Base-by-base conservation (phyloP, 1,140 invertebrate species). In the Mamestra configurata region DNA sequence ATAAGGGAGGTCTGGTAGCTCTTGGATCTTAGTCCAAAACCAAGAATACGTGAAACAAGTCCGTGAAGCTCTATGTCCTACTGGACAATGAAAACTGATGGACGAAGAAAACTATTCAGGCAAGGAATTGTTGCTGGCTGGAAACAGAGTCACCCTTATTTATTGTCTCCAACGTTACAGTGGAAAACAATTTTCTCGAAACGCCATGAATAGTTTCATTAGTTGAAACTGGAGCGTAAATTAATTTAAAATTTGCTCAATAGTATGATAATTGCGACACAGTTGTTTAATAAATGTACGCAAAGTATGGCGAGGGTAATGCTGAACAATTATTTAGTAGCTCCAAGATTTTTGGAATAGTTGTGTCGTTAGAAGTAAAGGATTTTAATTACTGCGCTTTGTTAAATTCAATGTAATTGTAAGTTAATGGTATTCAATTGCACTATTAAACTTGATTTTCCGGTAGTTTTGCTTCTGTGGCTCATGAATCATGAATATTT, bases 51-150 rank as follows among this genome's bases (percentile, higher is more conserved):
- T 37, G 1, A 61, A 37, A 61, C 31, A n/a, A 20, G 59, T 1
- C 15, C 6, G 0, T 4, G 27, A 57, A 40, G 31, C 2, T 66
- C 40, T 46, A 70, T 46, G 40, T 11, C n/a, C 61, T 22, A 20
- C 18, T 43, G 7, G n/a, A 66, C 64, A 66, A 13, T 43, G 35
- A 22, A 66, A 40, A 46, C 37, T 66, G 35, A 66, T 22, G 37
- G 37, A 66, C 6, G 18, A 46, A 66, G 35, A 80, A 84, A 82
- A 84, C 59, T 84, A 82, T 80, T 80, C 81, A 71, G 13, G 43
- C 43, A 70, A 70, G 5, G n/a, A 20, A 18, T 43, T 35, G 10
- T 22, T 46, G 40, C n/a, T 2, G 43, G 5, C 27, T 31, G 15
- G 37, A 22, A 46, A 24, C 37, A 22, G 2, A 11, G 40, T 46